phyloP scores from a whole-genome alignment of 2,888 invertebrate species.

The Ecliptopera silaceata region DNA sequence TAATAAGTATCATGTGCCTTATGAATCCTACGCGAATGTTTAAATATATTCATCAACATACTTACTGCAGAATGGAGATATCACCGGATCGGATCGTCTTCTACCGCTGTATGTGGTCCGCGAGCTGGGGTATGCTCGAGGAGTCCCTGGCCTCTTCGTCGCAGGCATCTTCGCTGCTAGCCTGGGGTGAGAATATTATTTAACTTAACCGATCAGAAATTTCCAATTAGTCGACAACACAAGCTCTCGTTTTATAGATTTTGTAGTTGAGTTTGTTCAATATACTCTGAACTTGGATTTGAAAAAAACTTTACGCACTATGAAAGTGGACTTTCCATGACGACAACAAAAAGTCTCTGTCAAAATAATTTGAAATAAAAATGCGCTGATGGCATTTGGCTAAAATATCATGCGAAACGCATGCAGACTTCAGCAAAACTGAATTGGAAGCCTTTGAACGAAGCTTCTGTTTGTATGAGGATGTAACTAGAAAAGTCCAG shows the following conservation, averaged over 20 bases:
- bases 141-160: constrained; percentile 96
- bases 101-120: constrained; percentile 95
- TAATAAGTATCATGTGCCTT: too few species aligned
- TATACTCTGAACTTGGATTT: too few species aligned
- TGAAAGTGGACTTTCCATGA: too few species aligned
- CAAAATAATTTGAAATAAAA: too few species aligned
- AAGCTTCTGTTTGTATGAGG: constrained; percentile 46
- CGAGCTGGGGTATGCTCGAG: constrained; percentile 88
- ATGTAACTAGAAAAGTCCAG: constrained; percentile 67
- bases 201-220: background rate
- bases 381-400: constrained; percentile 13
- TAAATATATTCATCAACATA: constrained; percentile 4
- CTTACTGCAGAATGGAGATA: constrained; percentile 79
- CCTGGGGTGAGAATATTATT: constrained; percentile 86
- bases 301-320: too few species aligned
- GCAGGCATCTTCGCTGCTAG: constrained; percentile 98
- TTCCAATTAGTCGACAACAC: too few species aligned
- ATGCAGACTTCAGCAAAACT: constrained; percentile 51
- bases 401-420: constrained; percentile 40
- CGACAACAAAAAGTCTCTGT: too few species aligned
- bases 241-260: too few species aligned
- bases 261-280: too few species aligned
- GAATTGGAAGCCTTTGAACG: constrained; percentile 41
- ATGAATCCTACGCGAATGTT: too few species aligned
- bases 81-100: constrained; percentile 90